A percentile compares a stretch with the other conserved stretches of the same genome.
Evolutionary conservation across 2,113 vertebrate genomes (phyloP).

Genomic region (Misgurnus mizolepis): DNA sequence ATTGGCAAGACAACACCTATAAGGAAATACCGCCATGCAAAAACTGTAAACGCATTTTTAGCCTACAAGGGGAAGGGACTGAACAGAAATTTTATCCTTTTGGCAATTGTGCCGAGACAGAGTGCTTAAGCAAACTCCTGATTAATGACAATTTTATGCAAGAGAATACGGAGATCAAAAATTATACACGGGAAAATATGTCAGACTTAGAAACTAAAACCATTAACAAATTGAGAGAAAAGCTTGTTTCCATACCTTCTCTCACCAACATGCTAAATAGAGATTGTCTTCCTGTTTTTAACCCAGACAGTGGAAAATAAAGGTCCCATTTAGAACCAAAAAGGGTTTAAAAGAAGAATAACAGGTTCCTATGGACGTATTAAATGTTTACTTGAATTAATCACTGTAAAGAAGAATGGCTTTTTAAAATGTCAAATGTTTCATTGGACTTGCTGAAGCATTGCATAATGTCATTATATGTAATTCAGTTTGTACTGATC

Average conservation of each 20-base stretch:
- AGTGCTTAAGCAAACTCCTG: conserved; percentile 46
- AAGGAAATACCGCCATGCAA: conserved; percentile 14
- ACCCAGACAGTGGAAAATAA: neutral
- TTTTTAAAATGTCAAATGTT: no score
- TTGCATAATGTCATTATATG: no score
- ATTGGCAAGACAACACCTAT: conserved; percentile 19
- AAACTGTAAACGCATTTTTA: conserved; percentile 35
- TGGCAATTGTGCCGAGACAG: conserved; percentile 52
- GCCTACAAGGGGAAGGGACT: neutral
- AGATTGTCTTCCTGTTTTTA: neutral
- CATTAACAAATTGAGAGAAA: neutral
- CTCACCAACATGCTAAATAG: neutral
- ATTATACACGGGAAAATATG: conserved; percentile 19
- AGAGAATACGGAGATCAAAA: neutral
- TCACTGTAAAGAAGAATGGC: no score
- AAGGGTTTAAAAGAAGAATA: neutral
- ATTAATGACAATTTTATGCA: neutral
- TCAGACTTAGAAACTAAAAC: neutral
- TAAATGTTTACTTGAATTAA: no score
- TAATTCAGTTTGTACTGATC: no score
- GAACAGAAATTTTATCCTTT: neutral
- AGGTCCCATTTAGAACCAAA: neutral
- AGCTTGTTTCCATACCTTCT: neutral
- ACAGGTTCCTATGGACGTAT: no score
- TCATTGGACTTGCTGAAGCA: no score